phyloP scores from a whole-genome alignment of 2,113 vertebrate genomes.

The Athene cunicularia region DNA sequence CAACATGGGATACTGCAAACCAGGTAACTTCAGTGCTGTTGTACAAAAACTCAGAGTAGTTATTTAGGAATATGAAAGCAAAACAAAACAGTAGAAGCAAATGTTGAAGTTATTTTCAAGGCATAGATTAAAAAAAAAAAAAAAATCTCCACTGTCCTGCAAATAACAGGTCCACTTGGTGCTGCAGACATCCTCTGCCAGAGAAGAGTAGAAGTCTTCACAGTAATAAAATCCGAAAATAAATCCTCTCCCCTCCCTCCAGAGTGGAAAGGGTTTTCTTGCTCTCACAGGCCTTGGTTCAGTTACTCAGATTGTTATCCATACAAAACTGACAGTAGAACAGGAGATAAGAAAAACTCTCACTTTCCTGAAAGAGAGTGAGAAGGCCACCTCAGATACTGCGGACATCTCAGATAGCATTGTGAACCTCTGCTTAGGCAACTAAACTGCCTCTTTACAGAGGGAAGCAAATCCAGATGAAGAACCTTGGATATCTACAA shows the following conservation, averaged over 20 bases:
- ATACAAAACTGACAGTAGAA: fast-evolving
- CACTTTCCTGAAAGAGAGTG: neutral
- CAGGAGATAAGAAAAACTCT: neutral
- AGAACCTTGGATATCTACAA: fast-evolving
- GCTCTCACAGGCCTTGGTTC: neutral
- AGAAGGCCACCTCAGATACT: neutral
- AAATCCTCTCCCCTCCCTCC: neutral
- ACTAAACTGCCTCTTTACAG: neutral
- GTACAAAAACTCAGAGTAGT: neutral
- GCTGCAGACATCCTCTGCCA: neutral
- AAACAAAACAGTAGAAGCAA: neutral
- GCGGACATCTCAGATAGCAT: neutral
- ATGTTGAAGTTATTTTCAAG: neutral
- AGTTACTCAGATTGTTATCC: neutral
- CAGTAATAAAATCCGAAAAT: neutral
- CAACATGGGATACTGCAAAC: neutral
- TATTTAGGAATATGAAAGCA: neutral
- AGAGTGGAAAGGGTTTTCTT: neutral
- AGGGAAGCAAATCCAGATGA: neutral
- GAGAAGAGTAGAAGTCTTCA: neutral
- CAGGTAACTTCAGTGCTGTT: neutral
- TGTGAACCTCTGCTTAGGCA: neutral
- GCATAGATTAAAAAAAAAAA: neutral
- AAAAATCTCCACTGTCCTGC: neutral
- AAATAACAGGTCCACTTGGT: neutral